Conservation (phyloP, 35 echinoderm and acorn worm species). For the Apostichopus californicus region DNA sequence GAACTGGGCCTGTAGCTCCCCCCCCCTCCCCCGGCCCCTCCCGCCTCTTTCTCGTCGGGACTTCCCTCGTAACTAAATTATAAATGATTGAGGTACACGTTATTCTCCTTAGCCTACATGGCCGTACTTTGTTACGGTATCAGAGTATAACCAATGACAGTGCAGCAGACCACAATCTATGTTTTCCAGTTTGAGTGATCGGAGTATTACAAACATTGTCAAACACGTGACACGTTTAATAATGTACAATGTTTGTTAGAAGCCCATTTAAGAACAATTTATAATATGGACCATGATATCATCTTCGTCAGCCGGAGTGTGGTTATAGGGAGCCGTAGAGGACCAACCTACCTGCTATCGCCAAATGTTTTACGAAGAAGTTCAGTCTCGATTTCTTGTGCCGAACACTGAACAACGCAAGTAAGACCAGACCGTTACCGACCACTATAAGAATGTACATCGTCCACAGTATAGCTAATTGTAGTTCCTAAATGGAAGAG, state of each 20-base stretch:
- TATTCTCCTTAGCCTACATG: no score
- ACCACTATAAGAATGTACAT: slow-evolving; percentile 72
- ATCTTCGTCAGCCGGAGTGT: background rate
- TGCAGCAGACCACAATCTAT: no score
- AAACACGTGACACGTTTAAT: no score
- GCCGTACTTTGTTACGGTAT: no score
- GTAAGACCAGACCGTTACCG: slow-evolving; percentile 76
- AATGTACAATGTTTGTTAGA: background rate
- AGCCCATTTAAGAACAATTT: background rate
- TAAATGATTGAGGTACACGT: no score
- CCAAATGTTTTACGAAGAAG: slow-evolving; percentile 91
- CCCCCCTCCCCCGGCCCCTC: no score
- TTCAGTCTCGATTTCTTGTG: slow-evolving; percentile 96
- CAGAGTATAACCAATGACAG: no score
- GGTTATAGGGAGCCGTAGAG: background rate
- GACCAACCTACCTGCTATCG: slow-evolving; percentile 71
- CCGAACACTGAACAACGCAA: slow-evolving; percentile 69
- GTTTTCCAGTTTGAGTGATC: no score
- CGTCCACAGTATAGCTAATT: slow-evolving; percentile 74
- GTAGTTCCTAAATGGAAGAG: slow-evolving; percentile 57
- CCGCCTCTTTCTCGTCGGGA: no score
- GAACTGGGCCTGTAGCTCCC: no score
- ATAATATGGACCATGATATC: background rate
- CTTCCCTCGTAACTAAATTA: no score
- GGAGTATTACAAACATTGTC: no score